Conservation (phyloP, 2,113 vertebrate species). For the Myrmecophaga tridactyla region DNA sequence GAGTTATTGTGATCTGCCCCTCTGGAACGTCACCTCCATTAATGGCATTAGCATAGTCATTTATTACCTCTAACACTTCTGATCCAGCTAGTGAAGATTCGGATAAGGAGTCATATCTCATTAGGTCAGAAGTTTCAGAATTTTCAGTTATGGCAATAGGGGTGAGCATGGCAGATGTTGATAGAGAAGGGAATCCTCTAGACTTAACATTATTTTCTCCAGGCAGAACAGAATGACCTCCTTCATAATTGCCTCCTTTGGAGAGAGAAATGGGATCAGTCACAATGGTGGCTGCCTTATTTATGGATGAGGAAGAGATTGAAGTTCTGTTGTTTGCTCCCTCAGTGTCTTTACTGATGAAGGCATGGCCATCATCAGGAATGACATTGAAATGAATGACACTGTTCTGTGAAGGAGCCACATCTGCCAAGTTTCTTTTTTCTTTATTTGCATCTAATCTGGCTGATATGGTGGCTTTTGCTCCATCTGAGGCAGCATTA, state of each 20-base stretch:
- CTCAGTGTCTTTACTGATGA: background rate
- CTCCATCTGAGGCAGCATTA: background rate
- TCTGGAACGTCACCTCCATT: background rate
- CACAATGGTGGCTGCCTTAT: background rate
- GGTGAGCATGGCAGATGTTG: background rate
- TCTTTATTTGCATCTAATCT: background rate
- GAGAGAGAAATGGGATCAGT: background rate
- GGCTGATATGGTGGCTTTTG: background rate
- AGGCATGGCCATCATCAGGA: background rate
- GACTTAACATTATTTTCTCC: conserved; percentile 17
- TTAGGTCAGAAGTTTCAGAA: background rate
- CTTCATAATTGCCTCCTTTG: background rate
- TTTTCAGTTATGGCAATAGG: conserved; percentile 10
- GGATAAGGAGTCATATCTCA: background rate
- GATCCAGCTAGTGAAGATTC: background rate
- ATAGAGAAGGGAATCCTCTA: background rate
- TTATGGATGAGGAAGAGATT: background rate
- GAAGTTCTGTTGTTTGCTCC: background rate
- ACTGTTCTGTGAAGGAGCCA: background rate
- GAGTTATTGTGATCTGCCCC: background rate
- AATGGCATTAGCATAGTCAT: background rate
- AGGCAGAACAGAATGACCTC: background rate
- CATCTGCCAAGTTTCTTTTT: background rate
- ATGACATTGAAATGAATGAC: background rate
- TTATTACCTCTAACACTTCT: background rate